Conservation (phyloP, 2,888 invertebrate genomes). For the Chloroclysta siterata region DNA sequence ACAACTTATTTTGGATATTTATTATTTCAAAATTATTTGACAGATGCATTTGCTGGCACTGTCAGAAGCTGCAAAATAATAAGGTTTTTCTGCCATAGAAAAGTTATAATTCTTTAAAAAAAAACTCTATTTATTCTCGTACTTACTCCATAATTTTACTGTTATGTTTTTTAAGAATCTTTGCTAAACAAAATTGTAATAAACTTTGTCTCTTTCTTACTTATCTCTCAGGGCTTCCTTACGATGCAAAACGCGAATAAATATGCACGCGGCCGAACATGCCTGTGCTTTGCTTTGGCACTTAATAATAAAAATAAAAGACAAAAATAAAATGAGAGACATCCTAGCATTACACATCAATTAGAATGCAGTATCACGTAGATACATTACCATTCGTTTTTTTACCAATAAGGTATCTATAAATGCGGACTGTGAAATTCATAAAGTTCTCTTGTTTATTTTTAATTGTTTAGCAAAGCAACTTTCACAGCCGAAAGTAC, state of each 20-base stretch:
- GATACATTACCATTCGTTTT: constrained; percentile 65
- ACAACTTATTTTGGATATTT: background rate
- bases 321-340: constrained; percentile 72
- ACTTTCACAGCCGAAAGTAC: constrained; percentile 42
- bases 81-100: too few species aligned
- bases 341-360: constrained; percentile 68
- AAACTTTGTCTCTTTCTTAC: constrained; percentile 14
- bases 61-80: too few species aligned
- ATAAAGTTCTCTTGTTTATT: constrained; percentile 56
- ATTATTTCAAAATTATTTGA: too few species aligned
- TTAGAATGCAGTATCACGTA: constrained; percentile 84
- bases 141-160: too few species aligned
- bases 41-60: too few species aligned
- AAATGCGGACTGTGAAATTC: constrained; percentile 60
- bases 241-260: constrained; percentile 56
- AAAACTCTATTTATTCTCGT: too few species aligned
- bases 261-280: constrained; percentile 54
- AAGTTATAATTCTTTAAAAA: too few species aligned
- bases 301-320: constrained; percentile 60
- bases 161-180: too few species aligned
- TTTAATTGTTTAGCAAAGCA: constrained; percentile 52
- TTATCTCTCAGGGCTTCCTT: constrained; percentile 21
- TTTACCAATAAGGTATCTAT: constrained; percentile 73
- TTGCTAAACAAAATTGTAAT: background rate
- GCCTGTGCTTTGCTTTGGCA: constrained; percentile 46